Percentiles rank a stretch among this genome's conserved stretches.
Conservation (phyloP, 2,888 invertebrate genomes). For the Orthosia gothica region DNA sequence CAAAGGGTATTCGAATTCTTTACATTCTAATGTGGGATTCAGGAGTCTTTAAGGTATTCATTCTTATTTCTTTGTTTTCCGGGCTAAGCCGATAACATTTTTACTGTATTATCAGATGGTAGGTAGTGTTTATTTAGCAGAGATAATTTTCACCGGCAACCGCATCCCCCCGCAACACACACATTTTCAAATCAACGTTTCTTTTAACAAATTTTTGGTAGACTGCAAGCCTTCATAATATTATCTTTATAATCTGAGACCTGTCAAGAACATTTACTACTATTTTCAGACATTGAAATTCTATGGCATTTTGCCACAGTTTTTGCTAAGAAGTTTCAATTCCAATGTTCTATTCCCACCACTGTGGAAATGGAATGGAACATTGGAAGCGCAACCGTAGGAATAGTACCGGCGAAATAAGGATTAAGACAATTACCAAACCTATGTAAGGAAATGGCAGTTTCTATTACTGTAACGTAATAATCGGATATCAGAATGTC, state of each 20-base stretch:
- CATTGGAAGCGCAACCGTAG: conserved; percentile 44
- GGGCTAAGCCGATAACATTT: too few relatives aligned
- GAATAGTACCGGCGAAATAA: conserved; percentile 56
- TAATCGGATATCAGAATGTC: not conserved
- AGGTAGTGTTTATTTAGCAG: too few relatives aligned
- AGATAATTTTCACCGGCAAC: too few relatives aligned
- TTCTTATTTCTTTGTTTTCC: too few relatives aligned
- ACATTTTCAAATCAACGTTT: not conserved
- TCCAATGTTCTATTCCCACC: too few relatives aligned
- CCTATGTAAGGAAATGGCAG: conserved; percentile 29
- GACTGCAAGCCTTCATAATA: too few relatives aligned
- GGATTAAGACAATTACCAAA: conserved; percentile 51
- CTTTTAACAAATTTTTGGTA: not conserved
- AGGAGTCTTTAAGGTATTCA: too few relatives aligned
- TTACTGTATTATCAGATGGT: too few relatives aligned
- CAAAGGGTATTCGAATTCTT: conserved; percentile 30
- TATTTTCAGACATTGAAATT: not conserved
- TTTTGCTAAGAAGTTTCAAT: conserved; percentile 18
- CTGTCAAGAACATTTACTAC: too few relatives aligned
- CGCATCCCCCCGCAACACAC: too few relatives aligned
- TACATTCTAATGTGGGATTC: conserved; percentile 17
- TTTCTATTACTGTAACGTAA: conserved; percentile 36
- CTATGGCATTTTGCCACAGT: not conserved
- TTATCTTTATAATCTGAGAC: too few relatives aligned
- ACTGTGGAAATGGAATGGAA: conserved; percentile 45